phyloP scores from a whole-genome alignment of 2,113 vertebrate species.

The Macquaria australasica region DNA sequence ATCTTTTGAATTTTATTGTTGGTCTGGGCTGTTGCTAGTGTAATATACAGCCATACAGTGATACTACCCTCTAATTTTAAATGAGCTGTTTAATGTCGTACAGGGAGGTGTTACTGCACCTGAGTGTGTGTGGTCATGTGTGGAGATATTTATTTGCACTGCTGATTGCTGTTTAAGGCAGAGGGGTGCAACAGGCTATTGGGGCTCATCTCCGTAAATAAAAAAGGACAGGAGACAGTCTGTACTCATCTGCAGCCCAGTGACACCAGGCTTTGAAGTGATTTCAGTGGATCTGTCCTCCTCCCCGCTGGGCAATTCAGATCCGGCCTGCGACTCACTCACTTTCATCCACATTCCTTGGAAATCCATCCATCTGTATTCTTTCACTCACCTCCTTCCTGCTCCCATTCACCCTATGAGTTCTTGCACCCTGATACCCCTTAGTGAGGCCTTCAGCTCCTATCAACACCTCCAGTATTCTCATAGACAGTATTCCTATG shows the following conservation, averaged over 20 bases:
- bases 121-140: constrained; percentile 32
- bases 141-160: constrained; percentile 69
- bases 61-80: constrained; percentile 27
- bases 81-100: constrained; percentile 30
- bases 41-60: constrained; percentile 1
- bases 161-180: constrained; percentile 58
- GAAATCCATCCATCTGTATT: constrained; percentile 81
- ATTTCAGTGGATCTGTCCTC: constrained; percentile 76
- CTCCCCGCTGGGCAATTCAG: constrained; percentile 76
- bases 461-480: constrained; percentile 61
- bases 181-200: constrained; percentile 53
- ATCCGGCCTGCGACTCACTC: constrained; percentile 72
- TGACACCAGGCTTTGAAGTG: constrained; percentile 87
- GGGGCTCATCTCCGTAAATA: constrained; percentile 85
- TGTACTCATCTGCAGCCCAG: constrained; percentile 84
- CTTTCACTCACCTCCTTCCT: constrained; percentile 66
- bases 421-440: constrained; percentile 48
- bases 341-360: constrained; percentile 79
- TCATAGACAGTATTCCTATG: constrained; percentile 44
- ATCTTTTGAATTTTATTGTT: constrained; percentile 16
- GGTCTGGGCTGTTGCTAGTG: background rate
- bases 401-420: constrained; percentile 48
- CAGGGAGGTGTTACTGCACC: background rate
- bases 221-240: constrained; percentile 75
- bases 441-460: constrained; percentile 48